Evolutionary conservation across 2,888 invertebrate genomes (phyloP), one percentile per base, ranked within the genome.

Genomic region (Scrobipalpa atriplicella): DNA sequence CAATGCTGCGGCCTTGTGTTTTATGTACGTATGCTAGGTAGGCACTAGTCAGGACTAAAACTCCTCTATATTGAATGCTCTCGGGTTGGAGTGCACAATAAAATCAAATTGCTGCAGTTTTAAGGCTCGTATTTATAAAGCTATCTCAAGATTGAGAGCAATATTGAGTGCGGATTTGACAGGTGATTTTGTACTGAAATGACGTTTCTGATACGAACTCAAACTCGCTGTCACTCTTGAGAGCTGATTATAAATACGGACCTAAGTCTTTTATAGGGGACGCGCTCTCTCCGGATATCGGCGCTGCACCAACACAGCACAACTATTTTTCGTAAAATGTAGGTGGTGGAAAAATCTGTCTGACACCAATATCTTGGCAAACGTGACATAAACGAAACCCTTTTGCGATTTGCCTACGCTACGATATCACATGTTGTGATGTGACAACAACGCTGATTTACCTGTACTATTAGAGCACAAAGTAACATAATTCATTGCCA

Each of bases 11-110:
- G 21, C 36, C 2, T 51, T n/a, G 47, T 62, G 41, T 62, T 47
- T 52, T 51, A 52, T 63, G 51, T 63, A 63, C 52, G 10, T 38
- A 7, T 16, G 63, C 63, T n/a, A n/a, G n/a, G n/a, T n/a, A n/a
- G n/a, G n/a, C 29, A 5, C 5, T 29, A 5, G 29, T 5, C 29
- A 38, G 38, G n/a, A 19, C 9, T 62, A 62, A 62, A 47, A 21
- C 51, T 8, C 2, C 36, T 29, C 9, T 21, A 56, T 21, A 56
- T 21, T 18, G 18, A 63, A 18, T 67, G 68, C 67, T 73, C 69
- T 75, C 72, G 54, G 66, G 71, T 71, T 69, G 73, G 76, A 47
- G 72, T 75, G 75, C 77, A 74, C 77, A 80, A 78, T 76, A 76
- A 77, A 77, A 77, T 72, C 72, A 72, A 74, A 75, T 75, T 69